Percentiles rank a stretch among this genome's conserved stretches.
Conservation (phyloP, 2,888 invertebrate species). For the Petrolisthes cinctipes region DNA sequence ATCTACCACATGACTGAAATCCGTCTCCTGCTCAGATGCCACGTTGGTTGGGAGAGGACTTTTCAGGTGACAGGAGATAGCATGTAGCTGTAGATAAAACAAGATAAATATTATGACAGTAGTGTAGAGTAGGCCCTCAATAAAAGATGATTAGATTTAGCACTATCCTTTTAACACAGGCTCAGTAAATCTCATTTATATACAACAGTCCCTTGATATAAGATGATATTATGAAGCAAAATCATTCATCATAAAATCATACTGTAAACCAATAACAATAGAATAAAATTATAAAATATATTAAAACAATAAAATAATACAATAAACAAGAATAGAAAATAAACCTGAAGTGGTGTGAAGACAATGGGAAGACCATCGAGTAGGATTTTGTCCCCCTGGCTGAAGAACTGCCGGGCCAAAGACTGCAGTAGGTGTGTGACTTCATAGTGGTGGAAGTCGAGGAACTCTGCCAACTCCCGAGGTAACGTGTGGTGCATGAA, state of each 20-base stretch:
- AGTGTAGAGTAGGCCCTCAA: background rate
- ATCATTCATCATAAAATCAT: too few species aligned
- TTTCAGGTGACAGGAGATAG: conserved; percentile 89
- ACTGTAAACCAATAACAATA: too few species aligned
- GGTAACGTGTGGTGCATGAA: conserved; percentile 77
- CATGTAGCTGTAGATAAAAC: conserved; percentile 79
- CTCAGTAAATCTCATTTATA: background rate
- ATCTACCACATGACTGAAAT: conserved; percentile 59
- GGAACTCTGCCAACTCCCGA: conserved; percentile 83
- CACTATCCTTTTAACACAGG: background rate
- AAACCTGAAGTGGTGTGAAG: conserved; percentile 84
- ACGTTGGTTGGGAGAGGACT: conserved; percentile 48
- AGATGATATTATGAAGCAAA: background rate
- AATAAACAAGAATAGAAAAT: too few species aligned
- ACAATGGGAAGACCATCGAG: conserved; percentile 74
- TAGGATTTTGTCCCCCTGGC: conserved; percentile 77
- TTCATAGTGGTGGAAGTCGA: conserved; percentile 91
- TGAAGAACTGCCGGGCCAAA: conserved; percentile 83
- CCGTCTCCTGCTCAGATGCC: conserved; percentile 42
- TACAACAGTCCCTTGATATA: background rate
- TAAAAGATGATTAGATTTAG: background rate
- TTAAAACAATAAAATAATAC: too few species aligned
- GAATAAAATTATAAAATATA: too few species aligned
- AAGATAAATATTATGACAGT: too few species aligned
- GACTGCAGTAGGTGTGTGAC: conserved; percentile 87